phyloP scores from a whole-genome alignment of 2,113 vertebrate genomes.

The Callospermophilus lateralis region DNA sequence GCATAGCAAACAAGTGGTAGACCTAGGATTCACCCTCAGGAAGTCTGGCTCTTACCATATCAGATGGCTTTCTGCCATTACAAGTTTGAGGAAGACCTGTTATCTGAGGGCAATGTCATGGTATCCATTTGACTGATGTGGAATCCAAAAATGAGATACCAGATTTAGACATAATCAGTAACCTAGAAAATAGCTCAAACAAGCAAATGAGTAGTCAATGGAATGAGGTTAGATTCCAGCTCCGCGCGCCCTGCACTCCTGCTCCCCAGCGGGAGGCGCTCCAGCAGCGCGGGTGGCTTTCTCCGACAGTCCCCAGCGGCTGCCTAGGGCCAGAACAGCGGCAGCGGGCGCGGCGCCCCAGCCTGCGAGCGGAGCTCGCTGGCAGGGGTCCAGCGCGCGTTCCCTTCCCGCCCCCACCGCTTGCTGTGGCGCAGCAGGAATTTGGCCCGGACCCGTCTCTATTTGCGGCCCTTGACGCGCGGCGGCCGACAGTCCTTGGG shows the following conservation, averaged over 20 bases:
- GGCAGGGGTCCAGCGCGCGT: constrained; percentile 47
- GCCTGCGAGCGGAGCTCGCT: constrained; percentile 56
- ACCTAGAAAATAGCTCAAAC: not conserved
- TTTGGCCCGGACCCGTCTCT: constrained; percentile 71
- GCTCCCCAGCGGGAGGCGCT: constrained; percentile 49
- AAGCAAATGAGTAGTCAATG: not conserved
- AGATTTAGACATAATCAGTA: not conserved
- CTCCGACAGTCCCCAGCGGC: constrained; percentile 33
- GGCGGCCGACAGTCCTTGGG: not conserved
- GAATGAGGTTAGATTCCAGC: too few species aligned
- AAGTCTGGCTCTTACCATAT: not conserved
- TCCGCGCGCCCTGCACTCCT: not conserved
- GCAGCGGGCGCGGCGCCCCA: constrained; percentile 47
- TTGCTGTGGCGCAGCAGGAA: constrained; percentile 82
- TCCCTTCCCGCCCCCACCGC: constrained; percentile 58
- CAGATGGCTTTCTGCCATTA: not conserved
- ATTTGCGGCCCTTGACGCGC: constrained; percentile 71
- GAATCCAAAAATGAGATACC: not conserved
- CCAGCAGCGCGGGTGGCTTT: constrained; percentile 54
- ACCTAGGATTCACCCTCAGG: not conserved
- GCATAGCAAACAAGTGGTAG: not conserved
- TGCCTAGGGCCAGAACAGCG: not conserved
- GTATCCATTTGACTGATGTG: not conserved
- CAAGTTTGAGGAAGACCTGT: not conserved
- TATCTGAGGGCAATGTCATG: not conserved